Evolutionary conservation across 2,113 vertebrate genomes (phyloP).

Genomic region (Cinclus mexicanus): DNA sequence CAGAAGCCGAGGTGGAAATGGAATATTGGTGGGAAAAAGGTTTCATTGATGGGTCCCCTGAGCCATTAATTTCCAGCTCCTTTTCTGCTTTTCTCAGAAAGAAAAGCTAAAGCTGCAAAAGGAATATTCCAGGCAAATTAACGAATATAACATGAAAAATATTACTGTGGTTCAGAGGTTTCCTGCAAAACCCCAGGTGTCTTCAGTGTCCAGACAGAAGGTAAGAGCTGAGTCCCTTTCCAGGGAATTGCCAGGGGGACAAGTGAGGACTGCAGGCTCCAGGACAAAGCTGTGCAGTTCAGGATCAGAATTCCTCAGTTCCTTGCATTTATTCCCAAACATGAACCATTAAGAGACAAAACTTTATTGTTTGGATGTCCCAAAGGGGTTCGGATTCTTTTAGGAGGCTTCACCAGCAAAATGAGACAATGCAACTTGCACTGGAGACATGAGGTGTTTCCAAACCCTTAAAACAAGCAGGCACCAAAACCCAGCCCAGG

Average conservation of each 20-base stretch:
- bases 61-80: background rate
- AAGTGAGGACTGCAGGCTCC: background rate
- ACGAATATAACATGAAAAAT: conserved; percentile 83
- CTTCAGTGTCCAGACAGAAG: conserved; percentile 61
- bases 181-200: conserved; percentile 58
- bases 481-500: background rate
- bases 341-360: background rate
- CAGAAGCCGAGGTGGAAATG: background rate
- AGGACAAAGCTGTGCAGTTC: background rate
- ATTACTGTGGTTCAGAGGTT: conserved; percentile 58
- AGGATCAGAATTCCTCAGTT: background rate
- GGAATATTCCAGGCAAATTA: conserved; percentile 85
- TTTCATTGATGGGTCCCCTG: background rate
- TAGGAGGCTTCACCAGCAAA: background rate
- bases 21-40: background rate
- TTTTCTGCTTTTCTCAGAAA: conserved; percentile 73
- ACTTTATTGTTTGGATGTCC: background rate
- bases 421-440: background rate
- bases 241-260: rapidly evolving
- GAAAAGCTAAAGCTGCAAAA: conserved; percentile 85
- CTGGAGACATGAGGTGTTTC: background rate
- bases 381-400: background rate
- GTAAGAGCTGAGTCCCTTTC: background rate
- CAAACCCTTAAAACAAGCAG: background rate
- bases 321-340: background rate